Base-by-base conservation (phyloP, 1,140 invertebrate species). In the Maniola jurtina region DNA sequence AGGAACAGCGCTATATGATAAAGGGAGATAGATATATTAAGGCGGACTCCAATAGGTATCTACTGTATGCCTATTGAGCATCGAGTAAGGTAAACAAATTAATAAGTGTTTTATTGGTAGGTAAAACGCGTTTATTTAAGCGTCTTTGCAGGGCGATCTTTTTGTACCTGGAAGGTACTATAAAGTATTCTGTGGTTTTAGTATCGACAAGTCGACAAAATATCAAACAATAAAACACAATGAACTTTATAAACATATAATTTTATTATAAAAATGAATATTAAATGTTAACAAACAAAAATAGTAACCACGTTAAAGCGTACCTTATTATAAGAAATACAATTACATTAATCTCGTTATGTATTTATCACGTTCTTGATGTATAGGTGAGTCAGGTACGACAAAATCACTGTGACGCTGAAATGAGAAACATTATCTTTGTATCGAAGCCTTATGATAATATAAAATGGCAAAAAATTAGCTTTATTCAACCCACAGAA, bases 351-450 rank as follows among this genome's bases (percentile, higher is more conserved):
- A 62, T 38, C 52, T 47, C 34, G 61, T 68, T 68, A 68, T 15
- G 57, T 58, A 11, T 33, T 57, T 65, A 70, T 66, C 36, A 70
- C 55, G 55, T 38, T 63, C 66, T 68, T 66, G 66, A 72, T 63
- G 79, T 87, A 88, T 64, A 72, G 84, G 33, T 84, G 86, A 75
- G 82, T 77, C 81, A 89, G 78, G 86, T 81, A 88, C 74, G 78
- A 86, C 72, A 89, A 78, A 61, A 83, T 72, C 79, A 90, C 66
- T 80, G 81, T 84, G 58, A 83, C 68, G 76, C 87, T 90, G 87
- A 88, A 89, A 89, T 71, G 63, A 69, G 70, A 82, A 79, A 79
- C 71, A 72, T 50, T 66, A 68, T 67, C 45, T 34, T 15, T 42
- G 25, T 11, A n/a, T 34, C 13, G 13, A 45, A 38, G 38, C 38